phyloP scores from a whole-genome alignment of 2,888 invertebrate genomes.

The Apoda limacodes region DNA sequence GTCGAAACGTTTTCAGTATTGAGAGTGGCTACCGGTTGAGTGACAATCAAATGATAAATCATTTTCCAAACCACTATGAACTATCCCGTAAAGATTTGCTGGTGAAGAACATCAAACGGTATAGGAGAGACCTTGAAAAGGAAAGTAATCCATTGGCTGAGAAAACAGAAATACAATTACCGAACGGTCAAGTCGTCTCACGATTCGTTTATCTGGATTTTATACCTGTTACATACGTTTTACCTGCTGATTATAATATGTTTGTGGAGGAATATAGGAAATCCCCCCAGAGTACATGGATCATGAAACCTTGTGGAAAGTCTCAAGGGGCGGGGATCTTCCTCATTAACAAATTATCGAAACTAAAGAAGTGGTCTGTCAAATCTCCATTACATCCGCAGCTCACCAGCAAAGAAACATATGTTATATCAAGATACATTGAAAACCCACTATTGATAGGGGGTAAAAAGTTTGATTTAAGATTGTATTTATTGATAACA shows the following conservation, averaged over 20 bases:
- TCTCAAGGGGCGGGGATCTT: conserved; percentile 96
- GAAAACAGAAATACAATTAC: conserved; percentile 64
- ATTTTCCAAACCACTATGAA: conserved; percentile 97
- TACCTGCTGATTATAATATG: conserved; percentile 97
- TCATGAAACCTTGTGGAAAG: conserved; percentile 97
- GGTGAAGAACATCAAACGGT: conserved; percentile 95
- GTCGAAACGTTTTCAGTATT: conserved; percentile 89
- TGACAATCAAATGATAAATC: conserved; percentile 94
- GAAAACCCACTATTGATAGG: conserved; percentile 95
- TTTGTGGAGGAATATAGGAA: conserved; percentile 97
- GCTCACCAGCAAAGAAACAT: conserved; percentile 83
- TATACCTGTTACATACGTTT: conserved; percentile 92
- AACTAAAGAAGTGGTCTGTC: conserved; percentile 91
- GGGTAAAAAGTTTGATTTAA: conserved; percentile 95
- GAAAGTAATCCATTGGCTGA: conserved; percentile 90
- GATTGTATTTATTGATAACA: conserved; percentile 92
- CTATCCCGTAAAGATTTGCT: conserved; percentile 95
- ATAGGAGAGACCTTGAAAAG: conserved; percentile 91
- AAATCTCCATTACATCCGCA: conserved; percentile 88
- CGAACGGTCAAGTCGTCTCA: conserved; percentile 74
- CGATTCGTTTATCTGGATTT: conserved; percentile 89
- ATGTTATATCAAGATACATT: conserved; percentile 97
- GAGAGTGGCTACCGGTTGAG: conserved; percentile 93
- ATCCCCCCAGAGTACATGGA: conserved; percentile 95
- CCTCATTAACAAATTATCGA: conserved; percentile 93